Conservation (phyloP, 2,113 vertebrate species). For the Peromyscus californicus region DNA sequence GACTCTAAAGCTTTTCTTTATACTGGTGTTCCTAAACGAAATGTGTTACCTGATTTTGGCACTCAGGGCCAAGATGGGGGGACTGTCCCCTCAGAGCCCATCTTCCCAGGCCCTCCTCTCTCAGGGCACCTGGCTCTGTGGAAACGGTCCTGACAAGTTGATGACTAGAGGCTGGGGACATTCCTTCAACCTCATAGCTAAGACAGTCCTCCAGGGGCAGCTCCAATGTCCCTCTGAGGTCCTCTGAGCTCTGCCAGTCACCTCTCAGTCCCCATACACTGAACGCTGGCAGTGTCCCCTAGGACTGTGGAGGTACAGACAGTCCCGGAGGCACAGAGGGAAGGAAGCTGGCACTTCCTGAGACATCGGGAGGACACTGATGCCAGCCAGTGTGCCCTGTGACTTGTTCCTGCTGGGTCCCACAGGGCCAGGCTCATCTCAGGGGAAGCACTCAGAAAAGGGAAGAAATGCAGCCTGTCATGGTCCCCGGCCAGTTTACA, state of each 20-base stretch:
- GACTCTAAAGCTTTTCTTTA: background rate
- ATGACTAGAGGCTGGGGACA: background rate
- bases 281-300: slow-evolving; percentile 6
- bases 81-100: background rate
- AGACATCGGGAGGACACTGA: background rate
- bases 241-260: background rate
- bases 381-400: background rate
- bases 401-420: background rate
- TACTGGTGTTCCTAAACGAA: background rate
- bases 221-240: background rate
- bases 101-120: background rate
- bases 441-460: background rate
- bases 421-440: background rate
- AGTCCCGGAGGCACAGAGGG: background rate
- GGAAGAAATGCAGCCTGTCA: background rate
- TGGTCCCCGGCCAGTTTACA: background rate
- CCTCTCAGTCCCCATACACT: background rate
- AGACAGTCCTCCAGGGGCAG: background rate
- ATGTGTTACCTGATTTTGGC: background rate
- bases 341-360: slow-evolving; percentile 30
- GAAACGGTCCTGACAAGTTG: background rate
- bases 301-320: slow-evolving; percentile 14
- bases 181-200: background rate
- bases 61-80: too few relatives aligned
- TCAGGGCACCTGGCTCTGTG: background rate